A percentile compares a stretch with the other conserved stretches of the same genome.
phyloP scores from a whole-genome alignment of 2,113 vertebrate species.

The Carlito syrichta region DNA sequence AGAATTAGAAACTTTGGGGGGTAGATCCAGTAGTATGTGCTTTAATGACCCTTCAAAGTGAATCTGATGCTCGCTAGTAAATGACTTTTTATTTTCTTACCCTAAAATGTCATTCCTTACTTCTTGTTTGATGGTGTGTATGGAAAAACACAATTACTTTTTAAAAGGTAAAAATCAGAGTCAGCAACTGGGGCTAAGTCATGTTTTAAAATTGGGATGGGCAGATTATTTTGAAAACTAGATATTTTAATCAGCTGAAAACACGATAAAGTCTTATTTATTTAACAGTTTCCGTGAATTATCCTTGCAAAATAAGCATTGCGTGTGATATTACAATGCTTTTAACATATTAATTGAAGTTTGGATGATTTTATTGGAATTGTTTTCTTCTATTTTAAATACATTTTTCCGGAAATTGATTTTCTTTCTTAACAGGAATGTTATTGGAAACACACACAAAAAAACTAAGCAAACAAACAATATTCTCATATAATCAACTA shows the following conservation, averaged over 20 bases:
- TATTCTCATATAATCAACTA: neutral
- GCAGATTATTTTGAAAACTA: conserved; percentile 5
- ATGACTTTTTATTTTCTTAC: neutral
- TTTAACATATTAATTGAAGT: neutral
- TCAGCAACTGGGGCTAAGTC: neutral
- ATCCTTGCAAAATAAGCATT: neutral
- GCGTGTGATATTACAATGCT: neutral
- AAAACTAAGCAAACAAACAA: neutral
- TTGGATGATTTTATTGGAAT: neutral
- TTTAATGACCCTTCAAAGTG: neutral
- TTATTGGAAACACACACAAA: neutral
- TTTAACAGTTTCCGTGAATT: neutral
- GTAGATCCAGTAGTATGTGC: accelerated
- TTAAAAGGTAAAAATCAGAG: neutral
- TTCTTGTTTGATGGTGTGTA: neutral
- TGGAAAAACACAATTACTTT: neutral
- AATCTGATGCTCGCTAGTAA: neutral
- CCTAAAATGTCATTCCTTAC: neutral
- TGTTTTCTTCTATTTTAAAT: neutral
- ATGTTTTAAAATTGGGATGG: neutral
- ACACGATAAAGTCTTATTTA: neutral
- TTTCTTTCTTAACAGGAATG: neutral
- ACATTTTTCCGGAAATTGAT: neutral
- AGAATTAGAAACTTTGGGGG: neutral
- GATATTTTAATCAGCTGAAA: neutral